Conservation (phyloP, 1,140 invertebrate species). For the Cydia fagiglandana region DNA sequence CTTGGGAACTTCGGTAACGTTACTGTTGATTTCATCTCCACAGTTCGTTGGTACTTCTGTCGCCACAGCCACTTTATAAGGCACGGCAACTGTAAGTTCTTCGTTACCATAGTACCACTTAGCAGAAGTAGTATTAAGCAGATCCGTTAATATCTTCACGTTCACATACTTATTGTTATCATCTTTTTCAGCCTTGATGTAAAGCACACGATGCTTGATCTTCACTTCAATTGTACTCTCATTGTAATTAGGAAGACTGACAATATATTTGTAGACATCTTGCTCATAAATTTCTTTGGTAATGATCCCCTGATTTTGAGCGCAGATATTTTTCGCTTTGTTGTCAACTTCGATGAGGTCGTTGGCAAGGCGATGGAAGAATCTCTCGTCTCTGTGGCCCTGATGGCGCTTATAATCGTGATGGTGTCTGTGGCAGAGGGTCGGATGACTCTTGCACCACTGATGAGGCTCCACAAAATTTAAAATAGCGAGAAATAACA, state of each 20-base stretch:
- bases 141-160: slow-evolving; percentile 6
- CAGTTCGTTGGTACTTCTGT: neutral
- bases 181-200: neutral
- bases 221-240: slow-evolving; percentile 23
- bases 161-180: slow-evolving; percentile 1
- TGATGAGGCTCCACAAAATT: slow-evolving; percentile 12
- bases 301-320: neutral
- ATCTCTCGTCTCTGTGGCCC: neutral
- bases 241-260: slow-evolving; percentile 7
- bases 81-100: slow-evolving; percentile 4
- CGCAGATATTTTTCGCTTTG: neutral
- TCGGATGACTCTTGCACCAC: slow-evolving; percentile 6
- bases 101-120: slow-evolving; percentile 5
- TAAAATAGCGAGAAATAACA: neutral
- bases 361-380: slow-evolving; percentile 14
- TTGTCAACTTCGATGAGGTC: slow-evolving; percentile 13
- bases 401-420: neutral
- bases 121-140: neutral
- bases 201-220: slow-evolving; percentile 18
- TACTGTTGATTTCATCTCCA: slow-evolving; percentile 8
- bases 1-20: neutral
- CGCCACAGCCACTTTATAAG: slow-evolving; percentile 14
- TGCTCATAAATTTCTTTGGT: slow-evolving; percentile 5
- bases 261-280: slow-evolving; percentile 5
- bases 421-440: neutral